phyloP scores from a whole-genome alignment of 2,113 vertebrate species.

The Indicator maculatus region DNA sequence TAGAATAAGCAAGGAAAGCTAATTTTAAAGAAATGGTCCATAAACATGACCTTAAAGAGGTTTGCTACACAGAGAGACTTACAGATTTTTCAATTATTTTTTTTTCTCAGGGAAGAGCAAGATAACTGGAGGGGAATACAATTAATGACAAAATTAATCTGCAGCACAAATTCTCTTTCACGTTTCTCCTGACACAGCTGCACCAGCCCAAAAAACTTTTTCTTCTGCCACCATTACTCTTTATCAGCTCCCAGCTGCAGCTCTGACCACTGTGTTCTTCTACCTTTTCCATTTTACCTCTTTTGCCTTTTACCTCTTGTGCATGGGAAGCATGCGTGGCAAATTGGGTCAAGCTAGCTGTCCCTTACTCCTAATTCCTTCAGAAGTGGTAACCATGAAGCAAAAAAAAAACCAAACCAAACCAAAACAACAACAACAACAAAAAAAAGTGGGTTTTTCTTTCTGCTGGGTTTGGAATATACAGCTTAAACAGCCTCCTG shows the following conservation, averaged over 20 bases:
- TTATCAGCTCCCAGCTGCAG: background rate
- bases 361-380: background rate
- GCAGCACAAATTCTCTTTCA: background rate
- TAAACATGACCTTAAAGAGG: background rate
- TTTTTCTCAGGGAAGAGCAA: background rate
- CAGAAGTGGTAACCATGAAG: background rate
- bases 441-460: background rate
- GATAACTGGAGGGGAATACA: background rate
- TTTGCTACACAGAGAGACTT: background rate
- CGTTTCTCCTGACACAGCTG: background rate
- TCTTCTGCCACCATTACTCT: background rate
- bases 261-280: background rate
- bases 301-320: background rate
- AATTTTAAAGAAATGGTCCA: background rate
- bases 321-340: rapidly evolving
- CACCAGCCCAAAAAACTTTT: background rate
- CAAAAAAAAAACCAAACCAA: background rate
- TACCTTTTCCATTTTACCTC: background rate
- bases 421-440: too few species aligned
- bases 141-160: slow-evolving; percentile 4
- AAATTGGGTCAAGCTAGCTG: background rate
- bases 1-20: background rate
- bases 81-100: rapidly evolving
- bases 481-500: background rate
- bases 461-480: background rate